Evolutionary conservation across 2,113 vertebrate genomes (phyloP).

Genomic region (Ibidorhyncha struthersii): DNA sequence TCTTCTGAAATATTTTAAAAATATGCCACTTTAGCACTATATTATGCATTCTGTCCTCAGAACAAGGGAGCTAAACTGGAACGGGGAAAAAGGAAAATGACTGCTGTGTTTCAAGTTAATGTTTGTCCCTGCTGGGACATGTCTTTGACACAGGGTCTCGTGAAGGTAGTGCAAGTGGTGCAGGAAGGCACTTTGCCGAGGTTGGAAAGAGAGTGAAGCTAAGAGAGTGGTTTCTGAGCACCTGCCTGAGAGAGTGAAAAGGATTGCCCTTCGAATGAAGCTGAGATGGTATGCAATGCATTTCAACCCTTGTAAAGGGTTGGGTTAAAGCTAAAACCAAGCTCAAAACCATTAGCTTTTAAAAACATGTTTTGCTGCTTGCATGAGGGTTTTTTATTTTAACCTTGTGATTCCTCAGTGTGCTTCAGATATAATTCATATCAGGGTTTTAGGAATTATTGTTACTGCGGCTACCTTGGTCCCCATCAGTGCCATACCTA

Average conservation of each 20-base stretch:
- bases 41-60: not conserved
- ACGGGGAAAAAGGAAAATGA: not conserved
- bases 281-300: not conserved
- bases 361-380: not conserved
- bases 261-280: not conserved
- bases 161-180: not conserved
- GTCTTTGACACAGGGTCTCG: not conserved
- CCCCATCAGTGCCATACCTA: not conserved
- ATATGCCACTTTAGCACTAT: not conserved
- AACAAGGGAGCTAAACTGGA: not conserved
- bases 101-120: not conserved
- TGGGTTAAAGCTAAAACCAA: not conserved
- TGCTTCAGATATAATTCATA: not conserved
- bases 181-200: not conserved
- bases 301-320: not conserved
- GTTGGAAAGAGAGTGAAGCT: not conserved
- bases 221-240: constrained; percentile 6
- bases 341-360: not conserved
- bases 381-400: not conserved
- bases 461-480: not conserved
- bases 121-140: not conserved
- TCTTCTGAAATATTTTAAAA: not conserved
- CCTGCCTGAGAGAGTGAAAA: not conserved
- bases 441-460: not conserved
- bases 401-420: not conserved